phyloP scores from a whole-genome alignment of 2,888 invertebrate genomes.

The Drosophila yooni region DNA sequence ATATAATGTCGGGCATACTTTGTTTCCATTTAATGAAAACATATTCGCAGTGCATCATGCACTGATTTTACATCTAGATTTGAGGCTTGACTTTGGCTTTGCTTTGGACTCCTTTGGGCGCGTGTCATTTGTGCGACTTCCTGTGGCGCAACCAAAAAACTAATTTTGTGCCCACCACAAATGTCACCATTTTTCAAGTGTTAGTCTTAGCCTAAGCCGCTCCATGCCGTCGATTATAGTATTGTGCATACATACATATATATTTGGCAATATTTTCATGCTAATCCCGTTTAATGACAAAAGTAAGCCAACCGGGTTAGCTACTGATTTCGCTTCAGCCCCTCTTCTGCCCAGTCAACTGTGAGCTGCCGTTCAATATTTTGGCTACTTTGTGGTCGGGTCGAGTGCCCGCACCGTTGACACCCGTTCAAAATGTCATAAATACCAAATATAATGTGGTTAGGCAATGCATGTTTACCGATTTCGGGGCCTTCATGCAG shows the following conservation, averaged over 20 bases:
- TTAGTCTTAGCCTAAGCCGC: conserved; percentile 60
- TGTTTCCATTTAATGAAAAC: conserved; percentile 70
- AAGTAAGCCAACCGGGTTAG: conserved; percentile 54
- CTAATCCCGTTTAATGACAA: conserved; percentile 77
- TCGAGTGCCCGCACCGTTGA: conserved; percentile 63
- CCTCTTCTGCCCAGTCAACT: conserved; percentile 48
- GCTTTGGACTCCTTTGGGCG: conserved; percentile 18
- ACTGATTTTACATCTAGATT: conserved; percentile 47
- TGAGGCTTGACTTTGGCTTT: conserved; percentile 64
- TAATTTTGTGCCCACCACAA: conserved; percentile 65
- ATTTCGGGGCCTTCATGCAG: conserved; percentile 39
- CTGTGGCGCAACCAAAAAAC: conserved; percentile 58
- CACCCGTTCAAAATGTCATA: conserved; percentile 63
- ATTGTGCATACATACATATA: conserved; percentile 12
- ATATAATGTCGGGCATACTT: conserved; percentile 44
- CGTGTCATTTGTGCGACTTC: conserved; percentile 76
- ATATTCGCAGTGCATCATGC: conserved; percentile 56
- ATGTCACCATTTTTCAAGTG: conserved; percentile 78
- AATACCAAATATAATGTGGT: conserved; percentile 33
- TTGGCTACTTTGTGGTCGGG: conserved; percentile 75
- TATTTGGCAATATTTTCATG: conserved; percentile 48
- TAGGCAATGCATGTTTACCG: conserved; percentile 16
- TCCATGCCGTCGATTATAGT: conserved; percentile 32
- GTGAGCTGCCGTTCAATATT: conserved; percentile 64
- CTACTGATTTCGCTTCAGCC: conserved; percentile 6